These are phyloP conservation scores for Ophonus ardosiacus DNA, from an alignment of 2,888 invertebrate genomes.

Conservation along the genomic window DNA sequence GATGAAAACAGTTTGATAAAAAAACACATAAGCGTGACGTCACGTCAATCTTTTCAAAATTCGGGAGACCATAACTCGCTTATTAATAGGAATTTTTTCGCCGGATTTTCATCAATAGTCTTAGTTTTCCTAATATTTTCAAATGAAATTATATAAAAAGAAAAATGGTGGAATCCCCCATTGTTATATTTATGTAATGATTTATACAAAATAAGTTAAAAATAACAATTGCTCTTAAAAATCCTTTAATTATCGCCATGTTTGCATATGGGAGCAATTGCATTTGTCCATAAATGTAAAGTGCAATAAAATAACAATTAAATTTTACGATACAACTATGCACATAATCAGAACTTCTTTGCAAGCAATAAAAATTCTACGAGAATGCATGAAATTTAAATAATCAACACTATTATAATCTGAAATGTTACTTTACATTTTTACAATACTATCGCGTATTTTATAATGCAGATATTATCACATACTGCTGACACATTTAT, in stretches of 20 bases:
- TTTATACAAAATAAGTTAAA: too few relatives aligned
- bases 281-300: background rate
- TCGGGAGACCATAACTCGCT: too few relatives aligned
- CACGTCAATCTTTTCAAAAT: too few relatives aligned
- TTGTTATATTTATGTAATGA: too few relatives aligned
- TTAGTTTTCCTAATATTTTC: too few relatives aligned
- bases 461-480: constrained; percentile 2
- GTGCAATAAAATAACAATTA: constrained; percentile 20
- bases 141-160: too few relatives aligned
- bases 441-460: background rate
- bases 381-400: constrained; percentile 11
- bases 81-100: too few relatives aligned
- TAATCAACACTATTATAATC: constrained; percentile 2
- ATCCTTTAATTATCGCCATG: background rate
- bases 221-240: too few relatives aligned
- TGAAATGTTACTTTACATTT: constrained; percentile 19
- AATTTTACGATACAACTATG: constrained; percentile 7
- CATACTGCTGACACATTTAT: constrained; percentile 9
- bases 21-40: too few relatives aligned
- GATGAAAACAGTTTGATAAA: too few relatives aligned
- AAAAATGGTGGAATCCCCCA: too few relatives aligned
- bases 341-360: background rate
- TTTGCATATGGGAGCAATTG: background rate
- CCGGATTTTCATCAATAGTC: too few relatives aligned
- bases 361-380: background rate